A percentile compares a stretch with the other conserved stretches of the same genome.
These are phyloP conservation scores for Pseudococcus jackbeardsleyi DNA, from an alignment of 2,888 invertebrate genomes.

Conservation along the genomic window DNA sequence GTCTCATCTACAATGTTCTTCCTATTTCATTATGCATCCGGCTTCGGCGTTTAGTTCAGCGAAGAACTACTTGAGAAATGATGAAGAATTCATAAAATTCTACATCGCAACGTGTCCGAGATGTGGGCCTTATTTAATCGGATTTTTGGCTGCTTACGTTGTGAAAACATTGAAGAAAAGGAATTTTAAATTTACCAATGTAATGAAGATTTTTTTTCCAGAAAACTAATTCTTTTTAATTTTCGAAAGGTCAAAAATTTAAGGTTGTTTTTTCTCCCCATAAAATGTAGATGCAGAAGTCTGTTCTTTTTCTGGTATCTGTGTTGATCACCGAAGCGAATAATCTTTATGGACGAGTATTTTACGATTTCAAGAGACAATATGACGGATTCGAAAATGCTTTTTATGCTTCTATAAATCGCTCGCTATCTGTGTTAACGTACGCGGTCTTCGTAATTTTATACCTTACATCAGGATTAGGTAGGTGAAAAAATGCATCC, in stretches of 20 bases:
- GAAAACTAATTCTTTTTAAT: no score
- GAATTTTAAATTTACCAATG: not conserved
- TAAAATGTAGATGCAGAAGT: not conserved
- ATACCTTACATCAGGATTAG: not conserved
- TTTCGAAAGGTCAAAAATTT: not conserved
- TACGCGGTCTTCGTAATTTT: not conserved
- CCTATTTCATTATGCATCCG: not conserved
- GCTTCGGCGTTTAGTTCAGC: not conserved
- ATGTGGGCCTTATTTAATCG: constrained; percentile 3
- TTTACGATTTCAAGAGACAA: not conserved
- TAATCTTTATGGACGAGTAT: not conserved
- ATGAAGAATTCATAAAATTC: constrained; percentile 30
- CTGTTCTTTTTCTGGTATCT: not conserved
- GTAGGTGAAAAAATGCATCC: not conserved
- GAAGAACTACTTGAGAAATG: not conserved
- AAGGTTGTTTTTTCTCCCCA: not conserved
- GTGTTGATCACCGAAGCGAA: not conserved
- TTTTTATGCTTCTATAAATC: not conserved
- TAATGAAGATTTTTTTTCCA: not conserved
- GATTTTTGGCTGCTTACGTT: not conserved
- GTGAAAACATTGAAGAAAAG: not conserved
- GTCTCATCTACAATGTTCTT: not conserved
- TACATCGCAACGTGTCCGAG: constrained; percentile 8
- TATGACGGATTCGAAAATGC: not conserved
- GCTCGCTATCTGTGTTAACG: not conserved